phyloP scores from a whole-genome alignment of 2,113 vertebrate genomes.

The Craseonycteris thonglongyai region DNA sequence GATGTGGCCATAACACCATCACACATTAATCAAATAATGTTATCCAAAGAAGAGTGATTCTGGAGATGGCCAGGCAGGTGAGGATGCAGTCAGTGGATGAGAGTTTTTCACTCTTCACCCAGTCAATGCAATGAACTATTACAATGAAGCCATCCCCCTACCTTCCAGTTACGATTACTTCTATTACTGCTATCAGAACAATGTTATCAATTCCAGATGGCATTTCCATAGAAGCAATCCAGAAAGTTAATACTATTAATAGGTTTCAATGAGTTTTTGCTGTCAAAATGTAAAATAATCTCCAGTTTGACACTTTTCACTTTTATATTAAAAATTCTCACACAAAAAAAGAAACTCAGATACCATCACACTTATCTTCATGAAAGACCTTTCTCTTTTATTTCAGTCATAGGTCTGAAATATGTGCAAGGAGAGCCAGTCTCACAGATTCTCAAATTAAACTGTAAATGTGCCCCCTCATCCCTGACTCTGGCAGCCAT shows the following conservation, averaged over 20 bases:
- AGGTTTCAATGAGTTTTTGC: neutral
- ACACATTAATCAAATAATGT: neutral
- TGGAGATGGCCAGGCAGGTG: neutral
- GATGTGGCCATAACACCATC: neutral
- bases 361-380: neutral
- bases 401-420: neutral
- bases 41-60: neutral
- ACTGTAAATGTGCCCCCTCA: neutral
- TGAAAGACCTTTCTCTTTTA: neutral
- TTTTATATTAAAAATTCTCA: neutral
- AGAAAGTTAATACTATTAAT: neutral
- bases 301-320: neutral
- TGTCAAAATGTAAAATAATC: neutral
- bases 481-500: neutral
- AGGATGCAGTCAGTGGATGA: neutral
- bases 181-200: neutral
- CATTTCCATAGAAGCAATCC: neutral
- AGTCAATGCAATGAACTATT: neutral
- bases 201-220: neutral
- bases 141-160: neutral
- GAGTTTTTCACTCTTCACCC: neutral
- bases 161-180: neutral
- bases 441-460: neutral
- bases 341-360: neutral
- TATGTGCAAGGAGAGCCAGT: neutral